These are phyloP conservation scores for Torymus texanus DNA, from an alignment of 2,888 invertebrate species.

Conservation along the genomic window DNA sequence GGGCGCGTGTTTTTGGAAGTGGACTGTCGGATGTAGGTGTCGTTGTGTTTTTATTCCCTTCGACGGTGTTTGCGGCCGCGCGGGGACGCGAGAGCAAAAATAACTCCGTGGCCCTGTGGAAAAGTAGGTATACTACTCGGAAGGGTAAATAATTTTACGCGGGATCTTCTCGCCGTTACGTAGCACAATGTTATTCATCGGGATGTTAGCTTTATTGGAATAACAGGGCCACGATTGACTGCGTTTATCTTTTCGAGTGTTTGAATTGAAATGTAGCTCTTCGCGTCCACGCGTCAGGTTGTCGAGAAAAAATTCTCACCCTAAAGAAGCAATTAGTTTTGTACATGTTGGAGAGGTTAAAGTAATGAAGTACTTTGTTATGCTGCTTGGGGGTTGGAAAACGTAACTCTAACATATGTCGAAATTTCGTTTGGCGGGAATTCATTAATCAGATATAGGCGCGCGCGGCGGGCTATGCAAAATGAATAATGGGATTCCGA, in stretches of 20 bases:
- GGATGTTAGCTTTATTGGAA: background rate
- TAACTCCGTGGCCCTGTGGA: slow-evolving; percentile 3
- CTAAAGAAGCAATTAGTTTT: too few species aligned
- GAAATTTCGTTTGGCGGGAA: slow-evolving; percentile 32
- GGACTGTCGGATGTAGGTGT: slow-evolving; percentile 33
- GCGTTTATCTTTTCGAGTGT: too few species aligned
- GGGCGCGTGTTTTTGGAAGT: slow-evolving; percentile 20
- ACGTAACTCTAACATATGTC: too few species aligned
- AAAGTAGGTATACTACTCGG: slow-evolving; percentile 15
- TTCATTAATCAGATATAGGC: slow-evolving; percentile 25
- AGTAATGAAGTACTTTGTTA: too few species aligned
- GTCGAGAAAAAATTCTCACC: too few species aligned
- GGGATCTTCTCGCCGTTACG: background rate
- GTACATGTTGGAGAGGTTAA: too few species aligned
- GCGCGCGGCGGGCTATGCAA: background rate
- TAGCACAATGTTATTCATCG: slow-evolving; percentile 5
- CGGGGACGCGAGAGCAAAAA: slow-evolving; percentile 16
- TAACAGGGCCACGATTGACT: background rate
- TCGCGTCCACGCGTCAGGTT: too few species aligned
- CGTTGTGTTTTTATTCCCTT: slow-evolving; percentile 37
- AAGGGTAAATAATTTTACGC: background rate
- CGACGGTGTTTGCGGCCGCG: slow-evolving; percentile 13
- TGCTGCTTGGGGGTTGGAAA: too few species aligned
- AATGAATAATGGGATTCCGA: slow-evolving; percentile 22
- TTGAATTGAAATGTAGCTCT: too few species aligned